A percentile compares a stretch with the other conserved stretches of the same genome.
Conservation (phyloP, 2,888 invertebrate genomes). For the Oscheius sp. region DNA sequence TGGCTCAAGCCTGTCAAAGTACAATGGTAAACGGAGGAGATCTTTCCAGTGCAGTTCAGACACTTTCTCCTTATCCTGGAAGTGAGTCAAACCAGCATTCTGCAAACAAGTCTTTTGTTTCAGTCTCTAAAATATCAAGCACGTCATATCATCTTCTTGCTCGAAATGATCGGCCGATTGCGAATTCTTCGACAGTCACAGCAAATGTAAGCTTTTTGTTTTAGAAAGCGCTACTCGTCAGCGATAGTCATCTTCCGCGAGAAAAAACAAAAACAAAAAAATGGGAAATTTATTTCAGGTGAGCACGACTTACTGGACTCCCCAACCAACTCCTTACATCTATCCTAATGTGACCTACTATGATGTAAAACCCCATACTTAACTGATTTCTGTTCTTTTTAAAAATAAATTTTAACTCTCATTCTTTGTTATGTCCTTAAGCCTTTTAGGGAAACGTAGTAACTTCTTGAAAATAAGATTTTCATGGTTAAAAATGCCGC, state of each 20-base stretch:
- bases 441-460: no score
- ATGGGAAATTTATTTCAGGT: no score
- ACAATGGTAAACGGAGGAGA: conserved; percentile 42
- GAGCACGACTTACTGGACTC: conserved; percentile 27
- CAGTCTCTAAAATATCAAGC: conserved; percentile 20
- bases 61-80: conserved; percentile 32
- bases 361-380: conserved; percentile 26
- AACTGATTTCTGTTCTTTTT: neutral
- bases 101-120: neutral
- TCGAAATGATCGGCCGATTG: conserved; percentile 11
- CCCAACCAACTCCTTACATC: conserved; percentile 25
- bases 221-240: conserved; percentile 8
- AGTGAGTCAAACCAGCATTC: neutral
- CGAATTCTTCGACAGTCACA: conserved; percentile 16
- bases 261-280: no score
- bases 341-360: conserved; percentile 32
- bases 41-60: conserved; percentile 38
- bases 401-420: neutral
- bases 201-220: conserved; percentile 18
- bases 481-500: conserved; percentile 18
- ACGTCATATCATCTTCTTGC: conserved; percentile 23
- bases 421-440: no score
- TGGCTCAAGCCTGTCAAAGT: conserved; percentile 62
- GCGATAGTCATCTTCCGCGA: no score
- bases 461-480: neutral